Conservation (phyloP, 1,140 invertebrate species). For the Diplogasteroides magnus region DNA sequence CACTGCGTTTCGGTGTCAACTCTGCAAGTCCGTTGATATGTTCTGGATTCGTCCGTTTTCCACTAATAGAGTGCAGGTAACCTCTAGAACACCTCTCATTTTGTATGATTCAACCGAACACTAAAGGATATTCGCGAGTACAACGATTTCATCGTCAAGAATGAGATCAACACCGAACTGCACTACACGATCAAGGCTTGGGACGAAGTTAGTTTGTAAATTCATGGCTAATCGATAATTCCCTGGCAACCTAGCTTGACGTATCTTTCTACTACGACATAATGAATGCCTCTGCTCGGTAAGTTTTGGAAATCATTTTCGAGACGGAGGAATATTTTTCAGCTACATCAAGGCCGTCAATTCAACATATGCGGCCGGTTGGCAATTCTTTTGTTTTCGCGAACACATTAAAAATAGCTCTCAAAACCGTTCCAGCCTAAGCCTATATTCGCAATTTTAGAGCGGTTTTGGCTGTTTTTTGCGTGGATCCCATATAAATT, state of each 20-base stretch:
- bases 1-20: constrained; percentile 42
- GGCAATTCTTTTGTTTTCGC: too few relatives aligned
- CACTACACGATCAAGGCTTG: constrained; percentile 31
- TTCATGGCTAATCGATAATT: neutral
- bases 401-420: too few relatives aligned
- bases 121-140: constrained; percentile 32
- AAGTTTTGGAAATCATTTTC: too few relatives aligned
- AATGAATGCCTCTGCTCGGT: neutral
- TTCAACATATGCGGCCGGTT: neutral
- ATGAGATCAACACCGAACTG: constrained; percentile 35
- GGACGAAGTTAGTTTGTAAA: neutral
- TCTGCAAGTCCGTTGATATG: constrained; percentile 38
- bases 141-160: constrained; percentile 27
- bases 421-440: too few relatives aligned
- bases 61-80: constrained; percentile 12
- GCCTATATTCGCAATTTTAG: too few relatives aligned
- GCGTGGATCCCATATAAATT: too few relatives aligned
- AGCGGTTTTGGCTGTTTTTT: too few relatives aligned
- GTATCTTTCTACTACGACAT: neutral
- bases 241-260: neutral
- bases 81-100: too few relatives aligned
- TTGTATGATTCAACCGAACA: too few relatives aligned
- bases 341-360: neutral
- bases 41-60: constrained; percentile 43
- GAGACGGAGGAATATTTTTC: too few relatives aligned